Conservation (phyloP, 2,888 invertebrate species). For the Plebejus melissa region DNA sequence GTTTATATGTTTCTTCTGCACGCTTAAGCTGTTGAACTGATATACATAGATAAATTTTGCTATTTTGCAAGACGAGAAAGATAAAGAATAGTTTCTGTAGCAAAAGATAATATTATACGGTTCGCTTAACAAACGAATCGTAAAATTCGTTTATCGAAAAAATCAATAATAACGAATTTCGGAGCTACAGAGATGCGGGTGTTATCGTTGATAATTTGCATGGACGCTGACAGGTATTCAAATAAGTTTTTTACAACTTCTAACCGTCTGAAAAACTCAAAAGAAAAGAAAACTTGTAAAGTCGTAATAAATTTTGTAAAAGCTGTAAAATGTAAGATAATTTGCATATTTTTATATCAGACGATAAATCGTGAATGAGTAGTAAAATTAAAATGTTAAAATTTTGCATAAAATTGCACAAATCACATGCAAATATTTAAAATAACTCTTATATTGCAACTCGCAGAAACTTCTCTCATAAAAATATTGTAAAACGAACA, state of each 20-base stretch:
- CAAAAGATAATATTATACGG: too few species aligned
- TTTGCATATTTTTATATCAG: constrained; percentile 1
- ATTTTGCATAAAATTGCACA: constrained; percentile 6
- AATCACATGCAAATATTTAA: constrained; percentile 27
- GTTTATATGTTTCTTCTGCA: too few species aligned
- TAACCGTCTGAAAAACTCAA: not conserved
- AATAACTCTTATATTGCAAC: constrained; percentile 29
- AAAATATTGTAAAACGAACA: constrained; percentile 30
- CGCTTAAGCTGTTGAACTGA: too few species aligned
- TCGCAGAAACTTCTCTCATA: constrained; percentile 29
- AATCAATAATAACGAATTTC: too few species aligned
- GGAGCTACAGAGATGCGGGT: too few species aligned
- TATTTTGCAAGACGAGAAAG: too few species aligned
- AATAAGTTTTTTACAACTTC: not conserved
- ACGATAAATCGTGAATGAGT: not conserved
- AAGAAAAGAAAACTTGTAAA: not conserved
- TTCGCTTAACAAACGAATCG: too few species aligned
- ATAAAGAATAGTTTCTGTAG: too few species aligned
- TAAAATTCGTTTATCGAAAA: too few species aligned
- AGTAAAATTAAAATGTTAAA: constrained; percentile 7
- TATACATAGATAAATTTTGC: too few species aligned
- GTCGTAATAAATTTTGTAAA: not conserved
- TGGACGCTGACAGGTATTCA: too few species aligned
- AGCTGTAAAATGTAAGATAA: not conserved
- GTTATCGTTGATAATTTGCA: too few species aligned